Conservation (phyloP, 1,140 invertebrate genomes). For the Hyles euphorbiae region DNA sequence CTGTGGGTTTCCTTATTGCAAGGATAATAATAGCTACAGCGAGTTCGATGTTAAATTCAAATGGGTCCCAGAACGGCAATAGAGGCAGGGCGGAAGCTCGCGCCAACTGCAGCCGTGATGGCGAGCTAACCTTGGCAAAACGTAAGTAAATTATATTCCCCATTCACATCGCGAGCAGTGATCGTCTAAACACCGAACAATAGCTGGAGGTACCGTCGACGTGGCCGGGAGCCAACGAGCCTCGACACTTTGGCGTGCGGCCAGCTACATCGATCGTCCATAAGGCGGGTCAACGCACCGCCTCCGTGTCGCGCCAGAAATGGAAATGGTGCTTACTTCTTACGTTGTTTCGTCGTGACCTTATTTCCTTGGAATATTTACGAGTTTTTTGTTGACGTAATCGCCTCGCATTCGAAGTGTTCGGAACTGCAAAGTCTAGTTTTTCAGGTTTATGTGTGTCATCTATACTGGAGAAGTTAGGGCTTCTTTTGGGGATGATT, state of each 20-base stretch:
- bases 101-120: no score
- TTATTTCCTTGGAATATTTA: slow-evolving; percentile 6
- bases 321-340: slow-evolving; percentile 16
- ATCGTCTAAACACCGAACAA: slow-evolving; percentile 5
- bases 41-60: no score
- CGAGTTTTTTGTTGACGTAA: neutral
- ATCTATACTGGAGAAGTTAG: no score
- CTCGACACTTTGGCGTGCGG: slow-evolving; percentile 15
- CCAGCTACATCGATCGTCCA: slow-evolving; percentile 27
- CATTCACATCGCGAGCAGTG: neutral
- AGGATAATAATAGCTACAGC: no score
- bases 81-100: no score
- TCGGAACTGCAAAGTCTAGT: no score
- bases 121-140: neutral
- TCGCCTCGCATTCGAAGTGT: neutral
- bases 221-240: slow-evolving; percentile 21
- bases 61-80: no score
- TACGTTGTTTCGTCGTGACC: slow-evolving; percentile 1
- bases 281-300: slow-evolving; percentile 19
- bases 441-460: no score
- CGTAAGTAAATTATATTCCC: no score
- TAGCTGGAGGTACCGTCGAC: slow-evolving; percentile 1
- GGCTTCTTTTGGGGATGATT: no score
- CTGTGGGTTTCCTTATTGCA: no score
- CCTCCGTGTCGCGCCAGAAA: slow-evolving; percentile 11